Evolutionary conservation across 2,888 invertebrate genomes (phyloP), one percentile per base, ranked within the genome.

Genomic region (Arrhopalites spinosus): DNA sequence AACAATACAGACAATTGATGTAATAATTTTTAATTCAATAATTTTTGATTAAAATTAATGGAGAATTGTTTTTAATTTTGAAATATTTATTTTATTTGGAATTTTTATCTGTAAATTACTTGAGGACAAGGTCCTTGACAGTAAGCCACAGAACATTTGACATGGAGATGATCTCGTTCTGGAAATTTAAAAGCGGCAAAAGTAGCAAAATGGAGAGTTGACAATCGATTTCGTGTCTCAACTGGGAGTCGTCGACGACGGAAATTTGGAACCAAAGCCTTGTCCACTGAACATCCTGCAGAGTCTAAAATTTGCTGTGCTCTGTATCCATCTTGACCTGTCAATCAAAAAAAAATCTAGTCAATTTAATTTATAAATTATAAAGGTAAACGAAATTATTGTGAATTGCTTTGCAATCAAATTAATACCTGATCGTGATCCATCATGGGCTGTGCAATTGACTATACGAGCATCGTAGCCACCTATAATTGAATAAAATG

Each of bases 171-270:
- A 78, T 92, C 91, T 79, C 92, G 87, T 83, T 93, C 93, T 2
- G 93, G 93, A 85, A 93, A 93, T 84, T 93, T 93, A 84, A 93
- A 93, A 3, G 93, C 93, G 0, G 91, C 90, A 86, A 93, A 93
- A 23, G 90, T 90, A 0, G 92, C 87, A 81, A 83, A 84, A 50
- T 84, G 82, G 3, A 84, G 78, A 56, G 84, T 84, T 15, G 83
- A 79, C 45, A 82, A 72, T 2, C 83, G 80, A 20, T 83, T 81
- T 61, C 82, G 77, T 0, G 81, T 78, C 67, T 83, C 83, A 15
- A 79, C 78, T 45, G 83, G 82, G 47, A 83, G 80, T 68, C 83
- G 76, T 30, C 82, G 68, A 11, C 82, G 75, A 30, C 82, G 77
- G 66, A 82, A 79, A 67, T 82, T 82, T 15, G 82, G 82, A 27